Evolutionary conservation across 2,888 invertebrate genomes (phyloP).

Genomic region (Drosophila barbarae): DNA sequence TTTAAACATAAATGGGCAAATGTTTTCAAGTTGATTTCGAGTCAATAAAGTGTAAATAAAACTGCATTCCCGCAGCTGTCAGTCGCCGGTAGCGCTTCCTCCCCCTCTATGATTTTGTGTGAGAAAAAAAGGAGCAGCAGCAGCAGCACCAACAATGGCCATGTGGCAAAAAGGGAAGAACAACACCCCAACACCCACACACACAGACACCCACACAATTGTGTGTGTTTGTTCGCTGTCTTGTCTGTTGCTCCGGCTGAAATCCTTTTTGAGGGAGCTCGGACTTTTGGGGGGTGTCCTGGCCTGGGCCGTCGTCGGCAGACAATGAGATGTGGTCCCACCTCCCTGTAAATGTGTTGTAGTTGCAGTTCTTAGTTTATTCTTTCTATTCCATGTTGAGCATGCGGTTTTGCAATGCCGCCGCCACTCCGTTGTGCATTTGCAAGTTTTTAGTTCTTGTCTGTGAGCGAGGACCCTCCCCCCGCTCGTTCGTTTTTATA

Average conservation of each 20-base stretch:
- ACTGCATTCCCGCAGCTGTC: conserved; percentile 32
- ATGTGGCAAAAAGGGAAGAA: conserved; percentile 1
- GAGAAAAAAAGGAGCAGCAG: conserved; percentile 7
- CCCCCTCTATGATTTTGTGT: background rate
- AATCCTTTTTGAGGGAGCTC: conserved; percentile 19
- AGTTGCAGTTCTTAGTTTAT: conserved; percentile 41
- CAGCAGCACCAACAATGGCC: conserved; percentile 19
- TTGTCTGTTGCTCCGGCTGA: conserved; percentile 32
- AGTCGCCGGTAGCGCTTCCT: background rate
- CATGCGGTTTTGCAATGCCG: conserved; percentile 52
- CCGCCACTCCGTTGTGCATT: conserved; percentile 60
- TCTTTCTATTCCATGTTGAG: conserved; percentile 54
- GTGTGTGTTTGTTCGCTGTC: conserved; percentile 36
- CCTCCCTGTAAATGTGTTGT: conserved; percentile 23
- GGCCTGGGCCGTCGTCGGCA: conserved; percentile 2
- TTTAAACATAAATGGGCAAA: conserved; percentile 11
- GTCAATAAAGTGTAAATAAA: conserved; percentile 37
- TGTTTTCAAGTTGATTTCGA: conserved; percentile 25
- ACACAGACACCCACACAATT: conserved; percentile 5
- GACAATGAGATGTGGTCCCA: conserved; percentile 34
- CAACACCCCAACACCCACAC: background rate
- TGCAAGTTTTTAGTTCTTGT: conserved; percentile 68
- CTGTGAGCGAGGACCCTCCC: conserved; percentile 11
- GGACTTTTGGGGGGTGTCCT: conserved; percentile 3
- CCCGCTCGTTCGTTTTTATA: conserved; percentile 62